Evolutionary conservation across 2,113 vertebrate species (phyloP).

Genomic region (Corythornis cristatus): DNA sequence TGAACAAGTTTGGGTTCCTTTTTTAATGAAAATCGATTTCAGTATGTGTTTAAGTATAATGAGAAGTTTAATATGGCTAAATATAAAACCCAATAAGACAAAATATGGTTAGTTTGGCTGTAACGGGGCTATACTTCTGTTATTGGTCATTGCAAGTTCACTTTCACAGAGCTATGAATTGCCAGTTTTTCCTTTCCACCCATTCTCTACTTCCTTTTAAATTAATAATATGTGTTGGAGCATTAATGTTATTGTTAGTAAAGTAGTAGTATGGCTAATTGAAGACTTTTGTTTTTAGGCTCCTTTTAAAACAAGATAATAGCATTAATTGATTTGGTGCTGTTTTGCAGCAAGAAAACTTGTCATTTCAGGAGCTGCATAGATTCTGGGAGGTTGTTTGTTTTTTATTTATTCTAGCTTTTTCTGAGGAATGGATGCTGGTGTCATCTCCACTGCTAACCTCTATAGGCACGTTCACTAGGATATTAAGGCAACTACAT

Average conservation of each 20-base stretch:
- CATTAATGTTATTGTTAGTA: background rate
- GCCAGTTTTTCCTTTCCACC: background rate
- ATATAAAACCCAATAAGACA: background rate
- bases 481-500: background rate
- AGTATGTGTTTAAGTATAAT: background rate
- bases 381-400: fast-evolving
- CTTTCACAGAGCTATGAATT: background rate
- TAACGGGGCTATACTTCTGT: background rate
- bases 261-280: background rate
- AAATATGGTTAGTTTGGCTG: background rate
- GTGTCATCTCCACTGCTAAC: background rate
- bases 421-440: background rate
- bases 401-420: background rate
- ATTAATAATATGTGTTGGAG: background rate
- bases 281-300: background rate
- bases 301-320: background rate
- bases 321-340: background rate
- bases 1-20: background rate
- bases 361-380: background rate
- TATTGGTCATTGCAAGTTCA: background rate
- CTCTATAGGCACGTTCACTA: background rate
- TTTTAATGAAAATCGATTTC: background rate
- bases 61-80: background rate
- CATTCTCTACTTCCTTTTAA: background rate
- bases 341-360: background rate